phyloP scores from a whole-genome alignment of 2,113 vertebrate genomes.

The Proteles cristata region DNA sequence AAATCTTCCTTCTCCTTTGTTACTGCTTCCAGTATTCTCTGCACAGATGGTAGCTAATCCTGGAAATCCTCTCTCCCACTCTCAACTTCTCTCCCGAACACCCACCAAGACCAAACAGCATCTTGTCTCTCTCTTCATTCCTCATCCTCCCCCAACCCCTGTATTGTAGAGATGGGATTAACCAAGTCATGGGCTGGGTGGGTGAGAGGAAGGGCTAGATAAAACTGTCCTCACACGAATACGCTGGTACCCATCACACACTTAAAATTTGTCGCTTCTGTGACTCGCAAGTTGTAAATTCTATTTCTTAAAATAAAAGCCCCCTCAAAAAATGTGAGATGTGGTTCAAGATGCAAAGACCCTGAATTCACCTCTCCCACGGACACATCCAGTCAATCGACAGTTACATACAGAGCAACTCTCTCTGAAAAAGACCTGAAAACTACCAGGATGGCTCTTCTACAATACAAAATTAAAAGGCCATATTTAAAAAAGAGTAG shows the following conservation, averaged over 20 bases:
- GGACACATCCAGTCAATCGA: background rate
- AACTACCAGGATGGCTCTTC: background rate
- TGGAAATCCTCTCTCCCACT: slow-evolving; percentile 75
- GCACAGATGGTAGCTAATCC: slow-evolving; percentile 82
- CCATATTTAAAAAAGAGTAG: background rate
- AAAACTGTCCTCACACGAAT: background rate
- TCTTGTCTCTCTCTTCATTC: background rate
- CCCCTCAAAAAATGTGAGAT: background rate
- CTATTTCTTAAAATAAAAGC: background rate
- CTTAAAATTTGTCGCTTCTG: background rate
- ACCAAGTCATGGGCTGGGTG: background rate
- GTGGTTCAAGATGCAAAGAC: background rate
- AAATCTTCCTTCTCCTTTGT: slow-evolving; percentile 42
- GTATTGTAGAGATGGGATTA: background rate
- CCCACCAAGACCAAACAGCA: slow-evolving; percentile 68
- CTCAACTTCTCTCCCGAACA: slow-evolving; percentile 71
- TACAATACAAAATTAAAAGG: background rate
- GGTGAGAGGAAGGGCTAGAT: background rate
- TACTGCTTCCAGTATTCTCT: slow-evolving; percentile 46
- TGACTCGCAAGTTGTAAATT: background rate
- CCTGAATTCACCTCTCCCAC: background rate
- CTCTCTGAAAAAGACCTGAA: background rate
- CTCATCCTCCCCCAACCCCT: background rate
- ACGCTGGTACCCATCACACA: accelerated
- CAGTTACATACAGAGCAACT: background rate